Conservation (phyloP, 2,888 invertebrate genomes). For the Dryococelus australis region DNA sequence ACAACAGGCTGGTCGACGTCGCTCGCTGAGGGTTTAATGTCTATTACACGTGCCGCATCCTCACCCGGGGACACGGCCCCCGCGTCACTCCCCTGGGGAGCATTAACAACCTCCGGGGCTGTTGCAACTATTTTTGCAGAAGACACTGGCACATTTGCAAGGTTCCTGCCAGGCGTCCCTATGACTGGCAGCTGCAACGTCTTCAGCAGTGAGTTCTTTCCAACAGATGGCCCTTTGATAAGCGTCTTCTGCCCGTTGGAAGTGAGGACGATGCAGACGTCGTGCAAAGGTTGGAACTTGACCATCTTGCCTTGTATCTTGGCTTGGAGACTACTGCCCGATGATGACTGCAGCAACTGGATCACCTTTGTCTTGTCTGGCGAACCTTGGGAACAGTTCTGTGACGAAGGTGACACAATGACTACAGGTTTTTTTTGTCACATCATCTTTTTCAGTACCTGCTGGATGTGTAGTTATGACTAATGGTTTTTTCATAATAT, state of each 20-base stretch:
- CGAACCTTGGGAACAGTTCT: not conserved
- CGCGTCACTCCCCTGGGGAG: not conserved
- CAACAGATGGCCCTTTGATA: not conserved
- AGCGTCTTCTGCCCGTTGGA: not conserved
- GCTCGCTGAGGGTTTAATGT: too few species aligned
- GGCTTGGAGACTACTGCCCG: not conserved
- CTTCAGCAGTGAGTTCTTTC: not conserved
- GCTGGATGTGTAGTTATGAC: not conserved
- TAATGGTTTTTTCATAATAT: too few species aligned
- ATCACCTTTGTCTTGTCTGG: not conserved
- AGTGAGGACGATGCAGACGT: not conserved
- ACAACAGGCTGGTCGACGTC: too few species aligned
- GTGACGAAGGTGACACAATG: not conserved
- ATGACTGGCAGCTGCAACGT: not conserved
- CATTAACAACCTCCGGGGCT: not conserved
- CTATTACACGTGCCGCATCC: not conserved
- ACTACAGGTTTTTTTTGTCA: not conserved
- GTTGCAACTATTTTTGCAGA: not conserved
- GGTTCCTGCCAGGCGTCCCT: not conserved
- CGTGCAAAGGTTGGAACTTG: not conserved
- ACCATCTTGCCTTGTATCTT: not conserved
- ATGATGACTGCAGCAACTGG: not conserved
- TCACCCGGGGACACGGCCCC: not conserved
- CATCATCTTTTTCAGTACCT: not conserved
- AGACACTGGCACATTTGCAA: not conserved